A percentile compares a stretch with the other conserved stretches of the same genome.
phyloP scores from a whole-genome alignment of 2,113 vertebrate species.

The Abramis brama region DNA sequence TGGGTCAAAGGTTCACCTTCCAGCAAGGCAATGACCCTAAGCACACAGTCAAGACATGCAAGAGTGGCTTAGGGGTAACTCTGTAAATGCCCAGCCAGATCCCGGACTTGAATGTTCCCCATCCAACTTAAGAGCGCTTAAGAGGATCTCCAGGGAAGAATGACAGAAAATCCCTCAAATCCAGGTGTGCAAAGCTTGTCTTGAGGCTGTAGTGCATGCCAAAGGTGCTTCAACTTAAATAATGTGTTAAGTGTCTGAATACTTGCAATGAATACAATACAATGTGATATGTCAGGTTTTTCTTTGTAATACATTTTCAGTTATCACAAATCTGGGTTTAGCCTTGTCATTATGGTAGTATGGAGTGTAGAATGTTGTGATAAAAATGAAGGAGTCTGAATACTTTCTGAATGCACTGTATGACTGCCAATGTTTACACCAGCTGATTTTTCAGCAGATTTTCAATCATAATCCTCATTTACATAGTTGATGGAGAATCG shows the following conservation, averaged over 20 bases:
- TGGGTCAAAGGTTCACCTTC: background rate
- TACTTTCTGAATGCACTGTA: background rate
- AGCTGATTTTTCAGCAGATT: slow-evolving; percentile 7
- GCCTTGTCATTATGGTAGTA: background rate
- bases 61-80: background rate
- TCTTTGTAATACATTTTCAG: background rate
- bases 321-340: background rate
- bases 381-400: background rate
- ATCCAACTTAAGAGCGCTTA: background rate
- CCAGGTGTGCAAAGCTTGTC: background rate
- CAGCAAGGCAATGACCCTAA: background rate
- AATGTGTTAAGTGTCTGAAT: background rate
- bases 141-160: background rate
- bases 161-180: background rate
- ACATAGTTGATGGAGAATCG: slow-evolving; percentile 5
- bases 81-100: slow-evolving; percentile 1
- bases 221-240: background rate
- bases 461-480: slow-evolving; percentile 19
- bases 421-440: background rate
- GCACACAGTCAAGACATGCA: background rate
- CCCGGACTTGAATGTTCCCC: background rate
- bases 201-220: background rate
- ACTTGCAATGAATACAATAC: background rate
- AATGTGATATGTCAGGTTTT: background rate
- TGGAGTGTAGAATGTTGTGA: background rate